Base-by-base conservation (phyloP, 2,888 invertebrate genomes). In the Sminthurinus aureus region DNA sequence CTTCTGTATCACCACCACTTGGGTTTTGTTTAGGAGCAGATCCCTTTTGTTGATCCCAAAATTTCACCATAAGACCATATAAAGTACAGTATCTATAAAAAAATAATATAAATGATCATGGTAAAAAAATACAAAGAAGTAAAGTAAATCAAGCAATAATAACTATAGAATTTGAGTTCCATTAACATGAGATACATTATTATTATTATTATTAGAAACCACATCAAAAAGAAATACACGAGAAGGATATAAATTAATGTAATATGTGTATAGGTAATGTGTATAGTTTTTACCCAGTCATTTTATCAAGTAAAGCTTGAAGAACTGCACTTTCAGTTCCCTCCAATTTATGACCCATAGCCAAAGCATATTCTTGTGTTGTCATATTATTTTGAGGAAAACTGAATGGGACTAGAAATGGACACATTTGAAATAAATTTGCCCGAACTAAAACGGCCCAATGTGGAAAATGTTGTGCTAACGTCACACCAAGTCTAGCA, bases 401-500 rank as follows among this genome's bases (percentile, higher is more conserved):
- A 79, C 84, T 88, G 76, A 88, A 88, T 18, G 88, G 88, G 3
- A 88, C 88, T 0, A 88, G 85, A 38, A 88, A 88, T 0, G 88
- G 88, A 74, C 88, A 88, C 74, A 86, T 78, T 77, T 87, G 87
- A 74, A 87, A 88, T 66, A 88, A 85, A 75, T 87, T 78, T 0
- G 87, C 87, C 50, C 87, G 85, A 12, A 88, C 84, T 22, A 88
- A 74, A 9, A 84, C 50, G 0, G 85, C 87, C 86, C 85, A 87
- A 1, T 77, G 71, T 11, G 88, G 88, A 83, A 86, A 88, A 38
- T 80, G 83, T 67, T 81, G 85, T n/a, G 85, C 84, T 0, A 88
- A 77, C n/a, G 81, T 67, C 69, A 85, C 85, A 58, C 87, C 88
- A 50, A 88, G 82, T 12, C 74, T 83, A 1, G 88, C 88, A 8